Base-by-base conservation (phyloP, 2,113 vertebrate species). In the Carlito syrichta region DNA sequence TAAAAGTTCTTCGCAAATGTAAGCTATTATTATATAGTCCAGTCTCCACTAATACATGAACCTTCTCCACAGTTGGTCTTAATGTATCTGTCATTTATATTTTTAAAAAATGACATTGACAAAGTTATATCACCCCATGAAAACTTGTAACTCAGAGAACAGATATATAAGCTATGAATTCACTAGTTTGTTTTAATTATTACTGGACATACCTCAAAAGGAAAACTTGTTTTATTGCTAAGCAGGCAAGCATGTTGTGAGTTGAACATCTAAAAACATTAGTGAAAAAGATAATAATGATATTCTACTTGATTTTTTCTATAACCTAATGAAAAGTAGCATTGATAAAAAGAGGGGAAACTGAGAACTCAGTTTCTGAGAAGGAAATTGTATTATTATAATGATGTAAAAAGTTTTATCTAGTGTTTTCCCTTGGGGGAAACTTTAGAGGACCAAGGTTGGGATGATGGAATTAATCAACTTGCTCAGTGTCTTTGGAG, bases 51-150 rank as follows among this genome's bases (percentile, higher is more conserved):
- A 52, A 84, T 48, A 86, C 9, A 77, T 93, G 56, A 81, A 27
- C 38, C 43, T 60, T 86, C 45, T 77, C n/a, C 23, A 19, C 71
- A 96, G 79, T 60, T 86, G 63, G 17, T 35, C 73, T 76, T 96
- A 89, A 86, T 76, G n/a, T 32, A 27, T 43, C 81, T 87, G 73
- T 87, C 12, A 62, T 60, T 96, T 95, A 82, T 90, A 81, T 63
- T 93, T 93, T 38, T 74, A 94, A 88, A 68, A 68, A 83, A 86
- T 35, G 30, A 94, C 96, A 82, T 56, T 85, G 71, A 58, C 43
- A 89, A 25, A 7, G 8, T 77, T 71, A 16, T 76, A 76, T 68
- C 4, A 1, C 50, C 32, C 87, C 69, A 27, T 89, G 12, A 50
- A 91, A 62, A 77, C 85, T 43, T 79, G 1, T 58, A 95, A 43